phyloP scores from a whole-genome alignment of 2,113 vertebrate species.

The Caloenas nicobarica region DNA sequence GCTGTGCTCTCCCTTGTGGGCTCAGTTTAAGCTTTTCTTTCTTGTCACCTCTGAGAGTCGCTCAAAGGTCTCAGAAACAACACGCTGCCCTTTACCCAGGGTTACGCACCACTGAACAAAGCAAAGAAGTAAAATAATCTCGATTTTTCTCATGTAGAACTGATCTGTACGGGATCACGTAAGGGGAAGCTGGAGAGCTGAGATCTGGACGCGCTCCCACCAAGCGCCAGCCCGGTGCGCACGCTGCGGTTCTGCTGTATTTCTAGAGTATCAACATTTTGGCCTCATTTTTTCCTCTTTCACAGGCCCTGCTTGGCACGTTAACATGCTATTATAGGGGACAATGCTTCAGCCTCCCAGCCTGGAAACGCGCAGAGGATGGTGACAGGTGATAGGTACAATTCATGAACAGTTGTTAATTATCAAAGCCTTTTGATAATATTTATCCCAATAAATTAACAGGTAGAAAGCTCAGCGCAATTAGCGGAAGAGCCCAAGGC shows the following conservation, averaged over 20 bases:
- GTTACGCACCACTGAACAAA: not conserved
- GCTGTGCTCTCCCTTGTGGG: not conserved
- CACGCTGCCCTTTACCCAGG: not conserved
- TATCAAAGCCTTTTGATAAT: slow-evolving; percentile 6
- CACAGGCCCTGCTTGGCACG: not conserved
- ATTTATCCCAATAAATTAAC: slow-evolving; percentile 20
- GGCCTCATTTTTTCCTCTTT: not conserved
- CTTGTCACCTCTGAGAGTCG: not conserved
- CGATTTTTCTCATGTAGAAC: not conserved
- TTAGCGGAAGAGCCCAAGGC: not conserved
- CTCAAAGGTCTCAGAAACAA: not conserved
- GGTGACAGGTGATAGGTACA: not conserved
- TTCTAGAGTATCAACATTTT: not conserved
- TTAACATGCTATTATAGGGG: not conserved
- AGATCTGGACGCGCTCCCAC: not conserved
- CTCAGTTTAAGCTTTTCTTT: not conserved
- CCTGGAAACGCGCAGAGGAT: not conserved
- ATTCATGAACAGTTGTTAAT: not conserved
- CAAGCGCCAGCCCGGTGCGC: not conserved
- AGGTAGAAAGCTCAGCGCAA: slow-evolving; percentile 23
- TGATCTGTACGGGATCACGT: fast-evolving
- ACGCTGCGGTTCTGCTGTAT: not conserved
- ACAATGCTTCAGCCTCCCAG: not conserved
- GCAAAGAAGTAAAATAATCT: not conserved
- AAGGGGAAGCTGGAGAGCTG: not conserved